phyloP scores from a whole-genome alignment of 2,113 vertebrate species.

The Hydrochoerus hydrochaeris region DNA sequence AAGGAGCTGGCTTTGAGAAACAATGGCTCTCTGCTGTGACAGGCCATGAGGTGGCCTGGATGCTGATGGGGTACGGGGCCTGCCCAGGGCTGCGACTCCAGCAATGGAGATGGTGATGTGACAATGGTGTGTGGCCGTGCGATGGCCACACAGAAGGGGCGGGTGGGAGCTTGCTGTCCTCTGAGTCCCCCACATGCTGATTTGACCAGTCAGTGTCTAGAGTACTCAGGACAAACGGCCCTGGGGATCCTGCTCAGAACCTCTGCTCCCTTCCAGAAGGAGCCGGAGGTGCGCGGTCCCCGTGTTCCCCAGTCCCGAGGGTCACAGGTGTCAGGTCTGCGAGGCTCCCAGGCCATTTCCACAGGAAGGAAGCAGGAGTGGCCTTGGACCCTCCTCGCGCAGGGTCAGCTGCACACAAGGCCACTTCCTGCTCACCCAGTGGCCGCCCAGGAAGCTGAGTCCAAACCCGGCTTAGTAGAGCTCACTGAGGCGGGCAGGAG shows the following conservation, averaged over 20 bases:
- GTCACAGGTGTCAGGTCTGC: not conserved
- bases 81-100: not conserved
- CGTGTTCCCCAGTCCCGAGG: too few relatives aligned
- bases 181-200: not conserved
- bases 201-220: accelerated
- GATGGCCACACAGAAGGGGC: not conserved
- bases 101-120: accelerated
- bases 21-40: not conserved
- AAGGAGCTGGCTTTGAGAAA: not conserved
- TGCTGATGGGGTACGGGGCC: too few relatives aligned
- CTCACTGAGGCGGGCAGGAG: too few relatives aligned
- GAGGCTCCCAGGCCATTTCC: not conserved
- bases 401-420: too few relatives aligned
- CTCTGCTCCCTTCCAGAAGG: not conserved
- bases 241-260: not conserved
- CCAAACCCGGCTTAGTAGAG: too few relatives aligned
- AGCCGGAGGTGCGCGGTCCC: not conserved
- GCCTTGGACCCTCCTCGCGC: too few relatives aligned
- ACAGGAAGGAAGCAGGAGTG: not conserved
- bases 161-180: not conserved
- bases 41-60: too few relatives aligned
- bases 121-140: not conserved
- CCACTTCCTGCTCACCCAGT: not conserved
- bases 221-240: not conserved
- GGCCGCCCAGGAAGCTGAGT: too few relatives aligned